Percentiles rank a stretch among this genome's conserved stretches.
These are phyloP conservation scores for Formica aserva DNA, from an alignment of 2,888 invertebrate species.

Conservation along the genomic window DNA sequence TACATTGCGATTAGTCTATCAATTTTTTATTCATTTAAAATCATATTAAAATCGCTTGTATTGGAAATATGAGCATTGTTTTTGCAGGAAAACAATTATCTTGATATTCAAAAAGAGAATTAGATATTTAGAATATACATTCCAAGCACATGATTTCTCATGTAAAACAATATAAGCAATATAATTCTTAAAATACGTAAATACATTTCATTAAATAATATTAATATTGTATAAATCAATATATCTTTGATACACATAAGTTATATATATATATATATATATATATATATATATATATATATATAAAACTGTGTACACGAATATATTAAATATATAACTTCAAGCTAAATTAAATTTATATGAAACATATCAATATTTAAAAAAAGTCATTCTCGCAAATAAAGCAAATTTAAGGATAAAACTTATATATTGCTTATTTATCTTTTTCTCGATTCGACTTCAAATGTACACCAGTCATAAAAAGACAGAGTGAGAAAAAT, in stretches of 20 bases:
- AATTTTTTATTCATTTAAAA: background rate
- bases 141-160: background rate
- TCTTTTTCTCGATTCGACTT: background rate
- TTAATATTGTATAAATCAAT: background rate
- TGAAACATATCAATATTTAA: background rate
- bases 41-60: background rate
- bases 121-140: background rate
- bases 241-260: background rate
- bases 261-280: background rate
- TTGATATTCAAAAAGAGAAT: background rate
- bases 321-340: background rate
- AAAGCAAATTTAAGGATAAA: background rate
- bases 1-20: background rate
- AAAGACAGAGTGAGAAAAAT: background rate
- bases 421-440: background rate
- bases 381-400: background rate
- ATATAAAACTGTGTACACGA: background rate
- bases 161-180: background rate
- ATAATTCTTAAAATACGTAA: slow-evolving; percentile 2
- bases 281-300: background rate
- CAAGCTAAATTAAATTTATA: background rate
- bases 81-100: background rate
- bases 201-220: background rate
- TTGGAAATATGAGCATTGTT: background rate
- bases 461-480: background rate